These are phyloP conservation scores for Drosophila tropicalis DNA, from an alignment of 1,140 invertebrate species.

Conservation along the genomic window DNA sequence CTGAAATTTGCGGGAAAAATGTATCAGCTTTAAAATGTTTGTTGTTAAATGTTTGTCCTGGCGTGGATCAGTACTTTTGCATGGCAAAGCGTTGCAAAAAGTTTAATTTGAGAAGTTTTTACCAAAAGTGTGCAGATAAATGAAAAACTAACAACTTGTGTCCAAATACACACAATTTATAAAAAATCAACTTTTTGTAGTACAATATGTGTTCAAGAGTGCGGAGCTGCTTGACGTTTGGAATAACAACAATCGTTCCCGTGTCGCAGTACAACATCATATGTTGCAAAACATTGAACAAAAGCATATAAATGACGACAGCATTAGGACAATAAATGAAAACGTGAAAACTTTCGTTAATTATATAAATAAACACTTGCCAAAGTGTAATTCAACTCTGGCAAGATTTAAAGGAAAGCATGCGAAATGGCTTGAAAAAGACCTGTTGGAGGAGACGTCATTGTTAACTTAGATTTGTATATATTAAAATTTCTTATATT, in stretches of 20 bases:
- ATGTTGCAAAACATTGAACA: constrained; percentile 2
- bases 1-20: constrained; percentile 9
- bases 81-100: constrained; percentile 16
- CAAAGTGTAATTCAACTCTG: neutral
- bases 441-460: too few relatives aligned
- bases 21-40: constrained; percentile 1
- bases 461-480: too few relatives aligned
- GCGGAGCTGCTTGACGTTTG: neutral
- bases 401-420: neutral
- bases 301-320: neutral
- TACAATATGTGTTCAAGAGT: neutral
- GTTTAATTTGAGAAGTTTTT: constrained; percentile 10
- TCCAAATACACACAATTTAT: neutral
- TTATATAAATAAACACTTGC: neutral
- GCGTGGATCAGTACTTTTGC: constrained; percentile 20
- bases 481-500: too few relatives aligned
- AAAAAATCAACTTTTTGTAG: neutral
- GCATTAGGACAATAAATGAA: neutral
- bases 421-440: too few relatives aligned
- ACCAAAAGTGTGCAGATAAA: constrained; percentile 10
- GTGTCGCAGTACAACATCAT: neutral
- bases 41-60: neutral
- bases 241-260: neutral
- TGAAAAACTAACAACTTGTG: too few relatives aligned
- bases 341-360: neutral